Evolutionary conservation across 2,888 invertebrate genomes (phyloP), one percentile per base, ranked within the genome.

Genomic region (Nemotelus nigrinus): DNA sequence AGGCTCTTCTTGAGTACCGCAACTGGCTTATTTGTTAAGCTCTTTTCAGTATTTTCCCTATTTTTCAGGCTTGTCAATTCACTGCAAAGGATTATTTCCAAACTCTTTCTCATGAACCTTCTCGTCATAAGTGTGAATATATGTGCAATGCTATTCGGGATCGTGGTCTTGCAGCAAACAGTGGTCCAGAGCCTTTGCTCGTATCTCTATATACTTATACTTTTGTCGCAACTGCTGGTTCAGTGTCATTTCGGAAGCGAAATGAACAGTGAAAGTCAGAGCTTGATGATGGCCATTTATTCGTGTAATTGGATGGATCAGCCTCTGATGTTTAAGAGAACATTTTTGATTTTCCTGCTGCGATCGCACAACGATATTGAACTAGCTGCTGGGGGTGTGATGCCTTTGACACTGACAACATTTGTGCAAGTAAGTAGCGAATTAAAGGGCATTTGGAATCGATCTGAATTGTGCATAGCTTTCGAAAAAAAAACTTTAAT

Each of bases 281-380:
- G 78, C 48, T 78, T 83, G 2, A 82, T 81, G 0, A 81, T 78
- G 2, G 82, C 82, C 4, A 79, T 83, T 78, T 83, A 82, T 75
- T 80, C 79, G 1, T 82, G 82, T 65, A 82, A 82, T 50, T 83
- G 83, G 83, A 79, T 82, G 67, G 81, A 82, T 10, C 82, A 83
- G 76, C 70, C 80, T 70, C 64, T 53, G 1, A 75, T 76, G 63
- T 83, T 83, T 75, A 81, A 82, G 0, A 81, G 80, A 75, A 81
- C 80, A 4, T 58, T 83, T 8, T 82, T 83, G 1, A 82, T 83
- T 71, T 82, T 83, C 47, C 82, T 83, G 82, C 82, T 82, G 70
- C 81, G 83, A 68, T 81, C 83, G 0, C 83, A 82, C 71, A 80
- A 41, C 3, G 65, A 41, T 39, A 47, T 65, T 45, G 25, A 47